Percentiles rank a stretch among this genome's conserved stretches.
phyloP scores from a whole-genome alignment of 1,140 invertebrate genomes.

The Leptinotarsa defecta region DNA sequence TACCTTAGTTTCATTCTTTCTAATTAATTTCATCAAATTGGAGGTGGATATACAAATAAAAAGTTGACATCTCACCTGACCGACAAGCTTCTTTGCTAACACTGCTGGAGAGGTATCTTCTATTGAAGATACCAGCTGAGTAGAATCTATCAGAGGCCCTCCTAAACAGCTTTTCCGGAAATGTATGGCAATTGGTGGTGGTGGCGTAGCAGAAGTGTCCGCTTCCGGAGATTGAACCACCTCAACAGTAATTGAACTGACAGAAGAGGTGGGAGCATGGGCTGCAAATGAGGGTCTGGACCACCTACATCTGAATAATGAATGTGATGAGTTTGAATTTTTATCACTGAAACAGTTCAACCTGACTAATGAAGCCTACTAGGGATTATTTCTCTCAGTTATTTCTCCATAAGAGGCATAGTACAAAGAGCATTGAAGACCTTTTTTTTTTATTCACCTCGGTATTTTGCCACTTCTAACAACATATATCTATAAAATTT shows the following conservation, averaged over 20 bases:
- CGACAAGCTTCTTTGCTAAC: conserved; percentile 54
- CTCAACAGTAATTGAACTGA: conserved; percentile 40
- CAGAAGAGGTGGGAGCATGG: conserved; percentile 40
- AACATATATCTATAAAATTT: no score
- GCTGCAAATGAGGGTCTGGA: conserved; percentile 43
- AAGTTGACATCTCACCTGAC: conserved; percentile 32
- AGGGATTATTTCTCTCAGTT: no score
- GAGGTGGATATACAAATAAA: no score
- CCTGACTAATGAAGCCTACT: no score
- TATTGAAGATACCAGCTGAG: conserved; percentile 55
- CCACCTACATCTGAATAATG: conserved; percentile 44
- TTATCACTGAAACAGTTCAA: not conserved
- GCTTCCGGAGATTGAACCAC: conserved; percentile 53
- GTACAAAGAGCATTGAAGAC: no score
- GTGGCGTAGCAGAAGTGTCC: conserved; percentile 58
- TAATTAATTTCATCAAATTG: no score
- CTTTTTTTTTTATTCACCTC: no score
- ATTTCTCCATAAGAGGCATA: no score
- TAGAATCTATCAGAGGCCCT: conserved; percentile 58
- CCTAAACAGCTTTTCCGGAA: conserved; percentile 58
- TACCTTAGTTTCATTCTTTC: no score
- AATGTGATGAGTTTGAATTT: conserved; percentile 6
- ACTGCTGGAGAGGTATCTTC: conserved; percentile 54
- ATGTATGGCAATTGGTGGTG: conserved; percentile 54
- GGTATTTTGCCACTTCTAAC: no score